A percentile compares a stretch with the other conserved stretches of the same genome.
Conservation (phyloP, 2,888 invertebrate genomes). For the Tubulanus polymorphus region DNA sequence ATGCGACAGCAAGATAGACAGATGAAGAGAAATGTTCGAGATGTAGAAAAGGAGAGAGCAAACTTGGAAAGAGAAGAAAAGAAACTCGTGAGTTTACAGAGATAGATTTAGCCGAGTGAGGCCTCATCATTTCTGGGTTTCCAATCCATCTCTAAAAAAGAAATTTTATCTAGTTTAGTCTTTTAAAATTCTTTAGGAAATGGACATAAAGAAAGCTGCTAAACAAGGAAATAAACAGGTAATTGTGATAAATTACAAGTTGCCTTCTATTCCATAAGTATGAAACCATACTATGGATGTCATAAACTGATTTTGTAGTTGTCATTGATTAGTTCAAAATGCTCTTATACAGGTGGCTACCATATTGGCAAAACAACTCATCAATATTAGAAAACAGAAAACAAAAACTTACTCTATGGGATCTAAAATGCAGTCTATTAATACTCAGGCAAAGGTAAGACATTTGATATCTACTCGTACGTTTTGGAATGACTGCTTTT, state of each 20-base stretch:
- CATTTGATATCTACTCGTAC: not conserved
- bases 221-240: slow-evolving; percentile 83
- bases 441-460: slow-evolving; percentile 71
- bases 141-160: too few relatives aligned
- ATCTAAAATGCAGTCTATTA: slow-evolving; percentile 74
- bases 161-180: not conserved
- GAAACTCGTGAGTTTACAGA: slow-evolving; percentile 66
- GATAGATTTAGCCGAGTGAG: too few relatives aligned
- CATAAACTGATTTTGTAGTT: not conserved
- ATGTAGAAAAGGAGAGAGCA: slow-evolving; percentile 76
- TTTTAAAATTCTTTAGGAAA: slow-evolving; percentile 59
- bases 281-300: not conserved
- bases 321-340: slow-evolving; percentile 1
- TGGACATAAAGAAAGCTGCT: slow-evolving; percentile 84
- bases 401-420: slow-evolving; percentile 75
- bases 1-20: slow-evolving; percentile 77
- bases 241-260: slow-evolving; percentile 54
- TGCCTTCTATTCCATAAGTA: not conserved
- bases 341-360: slow-evolving; percentile 23
- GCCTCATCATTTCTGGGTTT: not conserved
- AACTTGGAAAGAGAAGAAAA: slow-evolving; percentile 84
- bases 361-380: slow-evolving; percentile 82
- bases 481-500: not conserved
- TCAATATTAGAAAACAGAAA: slow-evolving; percentile 83
- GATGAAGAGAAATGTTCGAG: slow-evolving; percentile 74